phyloP scores from a whole-genome alignment of 2,797 vertebrate genomes.

The Bradypodion ventrale region DNA sequence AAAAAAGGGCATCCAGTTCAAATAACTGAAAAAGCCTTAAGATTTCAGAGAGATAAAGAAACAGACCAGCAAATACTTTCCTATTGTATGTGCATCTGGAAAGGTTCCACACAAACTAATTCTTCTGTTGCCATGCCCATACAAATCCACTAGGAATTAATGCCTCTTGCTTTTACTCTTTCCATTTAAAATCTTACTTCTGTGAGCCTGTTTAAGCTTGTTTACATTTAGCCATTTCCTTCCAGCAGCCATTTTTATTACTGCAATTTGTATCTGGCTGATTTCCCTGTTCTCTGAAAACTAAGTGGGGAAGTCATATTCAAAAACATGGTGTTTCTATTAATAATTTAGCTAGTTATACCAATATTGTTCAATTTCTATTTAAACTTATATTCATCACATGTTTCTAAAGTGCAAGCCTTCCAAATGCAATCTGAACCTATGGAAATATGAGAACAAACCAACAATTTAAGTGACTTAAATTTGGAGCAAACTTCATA shows the following conservation, averaged over 20 bases:
- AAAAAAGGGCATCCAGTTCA: background rate
- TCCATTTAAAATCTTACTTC: background rate
- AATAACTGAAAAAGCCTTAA: background rate
- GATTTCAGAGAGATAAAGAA: background rate
- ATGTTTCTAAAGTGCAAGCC: background rate
- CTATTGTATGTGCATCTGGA: background rate
- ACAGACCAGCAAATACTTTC: background rate
- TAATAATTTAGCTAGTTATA: slow-evolving; percentile 25
- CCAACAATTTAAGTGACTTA: slow-evolving; percentile 11
- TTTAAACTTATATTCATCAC: background rate
- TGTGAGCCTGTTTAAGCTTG: slow-evolving; percentile 25
- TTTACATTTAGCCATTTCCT: background rate
- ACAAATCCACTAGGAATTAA: slow-evolving; percentile 16
- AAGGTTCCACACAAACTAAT: background rate
- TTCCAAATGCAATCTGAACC: background rate
- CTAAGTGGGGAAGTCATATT: slow-evolving; percentile 8
- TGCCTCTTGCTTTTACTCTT: slow-evolving; percentile 17
- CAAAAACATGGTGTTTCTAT: slow-evolving; percentile 14
- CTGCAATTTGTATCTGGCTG: slow-evolving; percentile 32
- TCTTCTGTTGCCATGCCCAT: background rate
- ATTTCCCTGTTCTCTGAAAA: slow-evolving; percentile 18
- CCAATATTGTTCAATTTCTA: slow-evolving; percentile 19
- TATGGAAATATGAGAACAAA: slow-evolving; percentile 10
- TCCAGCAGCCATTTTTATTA: slow-evolving; percentile 15
- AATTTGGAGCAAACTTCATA: background rate